Evolutionary conservation across 1,140 invertebrate species (phyloP), one percentile per base, ranked within the genome.

Genomic region (Lysiphlebus fabarum): DNA sequence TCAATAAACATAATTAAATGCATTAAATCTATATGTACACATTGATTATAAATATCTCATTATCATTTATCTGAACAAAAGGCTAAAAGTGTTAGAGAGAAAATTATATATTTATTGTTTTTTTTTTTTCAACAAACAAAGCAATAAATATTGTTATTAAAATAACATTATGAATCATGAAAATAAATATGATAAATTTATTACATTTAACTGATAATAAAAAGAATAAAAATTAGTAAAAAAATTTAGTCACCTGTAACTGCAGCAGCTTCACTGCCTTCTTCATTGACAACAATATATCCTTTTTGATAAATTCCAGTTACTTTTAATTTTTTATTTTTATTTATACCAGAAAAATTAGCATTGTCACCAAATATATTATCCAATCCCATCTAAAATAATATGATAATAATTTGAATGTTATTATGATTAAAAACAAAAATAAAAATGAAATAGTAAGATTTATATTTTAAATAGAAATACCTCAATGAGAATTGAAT

Each of bases 181-280:
- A 53, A 45, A 51, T 7, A 40, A 40, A 8, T 1, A 11, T 7
- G 2, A 8, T 8, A 1, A 40, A 0, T 11, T 1, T 40, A 8
- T 4, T 40, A 11, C 7, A 40, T 7, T 40, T 1, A 8, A 1
- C 12, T 40, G 38, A 8, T 40, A 11, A 38, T 14, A 17, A 53
- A 53, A 53, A 50, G 14, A 48, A 3, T 10, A 48, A 26, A 17
- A 33, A 14, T 17, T 40, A 53, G 48, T 36, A 40, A 26, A 36
- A 48, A 58, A 42, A 44, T 34, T 7, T 41, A 58, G 54, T 70
- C 69, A 75, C 77, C 74, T 11, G 81, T 82, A 14, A 76, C 78
- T 9, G 81, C 81, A n/a, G 84, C 83, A 7, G 84, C 85, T 70
- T 84, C 84, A n/a, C 76, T 79, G 6, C 85, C 85, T 72, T 86